A percentile compares a stretch with the other conserved stretches of the same genome.
Conservation (phyloP, 2,113 vertebrate species). For the Oriolus oriolus region DNA sequence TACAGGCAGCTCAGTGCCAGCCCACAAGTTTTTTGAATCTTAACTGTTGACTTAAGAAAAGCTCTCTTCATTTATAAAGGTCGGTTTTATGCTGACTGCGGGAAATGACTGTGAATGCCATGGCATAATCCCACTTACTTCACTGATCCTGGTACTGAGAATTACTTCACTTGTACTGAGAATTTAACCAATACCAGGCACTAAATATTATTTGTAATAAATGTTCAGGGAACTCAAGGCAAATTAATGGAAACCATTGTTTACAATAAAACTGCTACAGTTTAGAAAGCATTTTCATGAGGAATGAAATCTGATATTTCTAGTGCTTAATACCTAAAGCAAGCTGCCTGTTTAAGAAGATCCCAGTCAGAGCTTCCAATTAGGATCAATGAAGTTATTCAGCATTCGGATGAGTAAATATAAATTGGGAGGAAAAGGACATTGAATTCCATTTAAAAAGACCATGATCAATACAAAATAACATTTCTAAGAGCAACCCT, state of each 20-base stretch:
- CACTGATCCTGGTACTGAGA: neutral
- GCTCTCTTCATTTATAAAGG: neutral
- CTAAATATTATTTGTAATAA: neutral
- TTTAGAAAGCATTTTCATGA: rapidly evolving
- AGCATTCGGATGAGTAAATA: neutral
- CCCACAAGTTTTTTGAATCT: neutral
- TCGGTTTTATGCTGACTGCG: neutral
- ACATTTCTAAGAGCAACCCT: neutral
- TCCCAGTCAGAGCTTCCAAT: neutral
- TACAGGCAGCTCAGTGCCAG: neutral
- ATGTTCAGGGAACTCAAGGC: neutral
- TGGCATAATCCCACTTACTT: neutral
- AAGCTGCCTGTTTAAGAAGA: neutral
- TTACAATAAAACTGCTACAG: neutral
- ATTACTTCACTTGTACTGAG: neutral
- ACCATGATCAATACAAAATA: neutral
- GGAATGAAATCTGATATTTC: neutral
- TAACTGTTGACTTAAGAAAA: neutral
- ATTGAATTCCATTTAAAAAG: neutral
- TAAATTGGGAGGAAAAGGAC: neutral
- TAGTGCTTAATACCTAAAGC: neutral
- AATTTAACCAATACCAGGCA: neutral
- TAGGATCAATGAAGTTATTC: neutral
- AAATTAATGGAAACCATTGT: neutral
- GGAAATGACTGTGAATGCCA: neutral